Base-by-base conservation (phyloP, 2,797 vertebrate genomes). In the Notoglanidium macrostoma region DNA sequence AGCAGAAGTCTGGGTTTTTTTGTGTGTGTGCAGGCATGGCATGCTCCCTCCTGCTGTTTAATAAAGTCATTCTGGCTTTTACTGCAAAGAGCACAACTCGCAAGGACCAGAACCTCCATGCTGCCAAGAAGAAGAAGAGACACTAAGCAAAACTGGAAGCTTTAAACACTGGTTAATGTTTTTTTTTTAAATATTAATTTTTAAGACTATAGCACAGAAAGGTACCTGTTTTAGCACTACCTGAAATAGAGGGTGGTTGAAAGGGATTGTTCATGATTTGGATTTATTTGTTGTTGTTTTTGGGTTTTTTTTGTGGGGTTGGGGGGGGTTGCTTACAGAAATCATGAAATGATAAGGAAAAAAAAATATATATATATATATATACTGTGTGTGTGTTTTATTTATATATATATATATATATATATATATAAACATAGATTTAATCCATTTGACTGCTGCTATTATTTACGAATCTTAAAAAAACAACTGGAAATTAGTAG, bases 1-100 rank as follows among this genome's bases (percentile, higher is more conserved):
- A 44, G 76, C 54, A 81, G 76, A 81, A 59, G 35, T 21, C 67
- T 82, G 11, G 19, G 67, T 19, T 51, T 14, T 68, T 14, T 49
- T 79, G 15, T 59, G 29, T 63, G 59, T 51, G 61, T 90, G 0
- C 90, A 96, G 96, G 96, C 17, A 93, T 92, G 94, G 86, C 91
- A 77, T 83, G 83, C 83, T 96, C 95, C 0, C 91, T 95, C 90
- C 90, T 96, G 89, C 91, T 96, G 83, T 94, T 91, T 40, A 93
- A 95, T 76, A 91, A 91, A 90, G 26, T 94, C 51, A 2, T 90
- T 26, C 89, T 94, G 17, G 85, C 78, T 55, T 32, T 93, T 83
- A 81, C 9, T 14, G 83, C 87, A 59, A 92, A 90, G 86, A 86
- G 78, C 67, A 61, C 65, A 61, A 67, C 84, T 46, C 44, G 35